Percentiles rank a stretch among this genome's conserved stretches.
These are phyloP conservation scores for Mus pahari DNA, from an alignment of 2,113 vertebrate species.

Conservation along the genomic window DNA sequence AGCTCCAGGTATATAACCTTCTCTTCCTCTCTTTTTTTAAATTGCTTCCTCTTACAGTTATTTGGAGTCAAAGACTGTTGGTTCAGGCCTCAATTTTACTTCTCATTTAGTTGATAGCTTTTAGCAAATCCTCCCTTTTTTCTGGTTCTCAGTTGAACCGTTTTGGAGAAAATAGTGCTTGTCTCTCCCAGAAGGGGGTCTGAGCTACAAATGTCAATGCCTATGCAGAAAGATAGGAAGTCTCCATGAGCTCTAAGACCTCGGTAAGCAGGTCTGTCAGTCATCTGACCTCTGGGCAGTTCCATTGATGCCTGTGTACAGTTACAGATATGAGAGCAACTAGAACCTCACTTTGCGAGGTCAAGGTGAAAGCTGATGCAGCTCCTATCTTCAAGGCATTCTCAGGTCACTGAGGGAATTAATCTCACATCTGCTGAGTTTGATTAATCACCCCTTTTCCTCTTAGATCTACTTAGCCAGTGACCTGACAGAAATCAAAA, in stretches of 20 bases:
- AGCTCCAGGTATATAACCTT: not conserved
- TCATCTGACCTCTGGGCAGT: conserved; percentile 50
- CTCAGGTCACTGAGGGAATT: conserved; percentile 68
- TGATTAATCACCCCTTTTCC: conserved; percentile 75
- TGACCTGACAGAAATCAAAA: conserved; percentile 78
- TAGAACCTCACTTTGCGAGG: conserved; percentile 27
- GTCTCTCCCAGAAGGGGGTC: not conserved
- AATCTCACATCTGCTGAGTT: conserved; percentile 75
- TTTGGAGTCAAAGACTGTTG: not conserved
- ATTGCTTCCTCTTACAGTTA: not conserved
- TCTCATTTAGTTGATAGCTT: not conserved
- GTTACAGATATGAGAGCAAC: conserved; percentile 63
- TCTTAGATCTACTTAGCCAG: conserved; percentile 64
- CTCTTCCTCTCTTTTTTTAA: not conserved
- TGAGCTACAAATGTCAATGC: not conserved
- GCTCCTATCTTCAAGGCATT: conserved; percentile 71
- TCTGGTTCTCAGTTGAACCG: not conserved
- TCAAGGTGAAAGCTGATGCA: conserved; percentile 76
- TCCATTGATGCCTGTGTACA: conserved; percentile 50
- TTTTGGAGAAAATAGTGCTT: not conserved
- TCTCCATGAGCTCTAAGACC: not conserved
- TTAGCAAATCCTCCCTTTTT: not conserved
- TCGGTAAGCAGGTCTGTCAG: conserved; percentile 13
- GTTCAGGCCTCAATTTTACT: not conserved
- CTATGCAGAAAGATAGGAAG: not conserved